Evolutionary conservation across 1,140 invertebrate species (phyloP).

Genomic region (Drosophila santomea): DNA sequence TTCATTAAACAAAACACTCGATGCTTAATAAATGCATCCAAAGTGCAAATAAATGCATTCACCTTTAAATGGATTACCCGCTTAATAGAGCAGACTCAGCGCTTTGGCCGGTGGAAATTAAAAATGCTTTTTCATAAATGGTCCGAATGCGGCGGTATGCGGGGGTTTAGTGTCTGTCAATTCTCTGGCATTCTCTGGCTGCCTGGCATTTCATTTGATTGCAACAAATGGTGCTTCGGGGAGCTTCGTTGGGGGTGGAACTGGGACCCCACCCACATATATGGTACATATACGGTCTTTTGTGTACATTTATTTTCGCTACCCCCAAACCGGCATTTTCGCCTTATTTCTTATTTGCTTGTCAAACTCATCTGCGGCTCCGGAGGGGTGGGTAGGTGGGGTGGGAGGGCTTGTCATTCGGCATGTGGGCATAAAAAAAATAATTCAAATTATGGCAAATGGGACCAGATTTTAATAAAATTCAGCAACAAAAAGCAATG

Average conservation of each 20-base stretch:
- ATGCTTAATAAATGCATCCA: constrained; percentile 49
- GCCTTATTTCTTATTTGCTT: constrained; percentile 62
- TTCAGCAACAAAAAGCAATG: constrained; percentile 66
- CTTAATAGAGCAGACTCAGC: constrained; percentile 53
- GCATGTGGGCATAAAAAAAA: constrained; percentile 46
- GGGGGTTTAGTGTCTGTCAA: constrained; percentile 51
- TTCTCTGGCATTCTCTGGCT: constrained; percentile 21
- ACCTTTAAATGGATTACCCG: constrained; percentile 70
- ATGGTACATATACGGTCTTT: constrained; percentile 6
- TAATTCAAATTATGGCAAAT: constrained; percentile 81
- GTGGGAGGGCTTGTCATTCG: constrained; percentile 52
- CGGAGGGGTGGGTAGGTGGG: constrained; percentile 11
- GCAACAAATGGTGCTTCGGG: constrained; percentile 67
- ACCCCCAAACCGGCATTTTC: constrained; percentile 4
- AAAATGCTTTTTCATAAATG: constrained; percentile 53
- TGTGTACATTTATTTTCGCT: constrained; percentile 31
- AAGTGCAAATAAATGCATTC: constrained; percentile 59
- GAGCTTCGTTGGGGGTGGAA: background rate
- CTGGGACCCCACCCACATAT: background rate
- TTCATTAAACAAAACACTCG: constrained; percentile 55
- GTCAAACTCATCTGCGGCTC: constrained; percentile 75
- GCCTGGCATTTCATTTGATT: constrained; percentile 69
- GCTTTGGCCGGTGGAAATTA: constrained; percentile 37
- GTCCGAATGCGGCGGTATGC: constrained; percentile 2
- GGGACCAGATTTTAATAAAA: constrained; percentile 82